Conservation (phyloP, 2,888 invertebrate genomes). For the Dascillus cervinus region DNA sequence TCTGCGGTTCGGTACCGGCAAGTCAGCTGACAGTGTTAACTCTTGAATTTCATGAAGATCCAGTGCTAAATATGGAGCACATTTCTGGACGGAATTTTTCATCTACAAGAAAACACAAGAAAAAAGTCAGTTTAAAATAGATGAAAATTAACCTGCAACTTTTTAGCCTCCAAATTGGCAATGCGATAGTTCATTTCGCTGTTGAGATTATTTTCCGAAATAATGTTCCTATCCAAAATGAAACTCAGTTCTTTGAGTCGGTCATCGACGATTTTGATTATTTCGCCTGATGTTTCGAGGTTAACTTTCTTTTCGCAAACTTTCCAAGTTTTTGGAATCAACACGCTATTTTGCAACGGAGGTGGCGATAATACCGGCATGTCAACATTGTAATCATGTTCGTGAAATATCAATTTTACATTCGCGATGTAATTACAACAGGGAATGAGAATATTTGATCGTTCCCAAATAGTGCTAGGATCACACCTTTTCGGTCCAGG, state of each 20-base stretch:
- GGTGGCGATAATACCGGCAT: constrained; percentile 33
- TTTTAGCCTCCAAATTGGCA: constrained; percentile 38
- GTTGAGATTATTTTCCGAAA: constrained; percentile 43
- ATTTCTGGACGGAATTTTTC: constrained; percentile 45
- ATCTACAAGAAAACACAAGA: constrained; percentile 38
- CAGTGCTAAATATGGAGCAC: constrained; percentile 53
- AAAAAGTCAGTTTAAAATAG: constrained; percentile 3
- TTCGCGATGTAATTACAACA: constrained; percentile 50
- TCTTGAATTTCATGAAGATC: constrained; percentile 45
- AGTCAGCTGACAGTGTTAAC: constrained; percentile 34
- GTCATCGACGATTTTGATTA: constrained; percentile 11
- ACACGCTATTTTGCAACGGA: constrained; percentile 38
- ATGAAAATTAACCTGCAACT: constrained; percentile 29
- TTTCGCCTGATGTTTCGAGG: constrained; percentile 2
- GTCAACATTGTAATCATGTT: constrained; percentile 22
- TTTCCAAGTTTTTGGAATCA: constrained; percentile 38
- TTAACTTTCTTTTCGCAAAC: constrained; percentile 18
- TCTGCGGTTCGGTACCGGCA: constrained; percentile 34
- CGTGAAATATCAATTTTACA: constrained; percentile 10
- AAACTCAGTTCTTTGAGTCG: constrained; percentile 17
- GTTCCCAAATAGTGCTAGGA: constrained; percentile 29
- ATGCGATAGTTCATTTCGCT: constrained; percentile 49
- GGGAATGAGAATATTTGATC: constrained; percentile 44
- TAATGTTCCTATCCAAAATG: constrained; percentile 25
- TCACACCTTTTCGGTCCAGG: constrained; percentile 47